Base-by-base conservation (phyloP, 1,140 invertebrate species). In the Bathynomus jamesi region DNA sequence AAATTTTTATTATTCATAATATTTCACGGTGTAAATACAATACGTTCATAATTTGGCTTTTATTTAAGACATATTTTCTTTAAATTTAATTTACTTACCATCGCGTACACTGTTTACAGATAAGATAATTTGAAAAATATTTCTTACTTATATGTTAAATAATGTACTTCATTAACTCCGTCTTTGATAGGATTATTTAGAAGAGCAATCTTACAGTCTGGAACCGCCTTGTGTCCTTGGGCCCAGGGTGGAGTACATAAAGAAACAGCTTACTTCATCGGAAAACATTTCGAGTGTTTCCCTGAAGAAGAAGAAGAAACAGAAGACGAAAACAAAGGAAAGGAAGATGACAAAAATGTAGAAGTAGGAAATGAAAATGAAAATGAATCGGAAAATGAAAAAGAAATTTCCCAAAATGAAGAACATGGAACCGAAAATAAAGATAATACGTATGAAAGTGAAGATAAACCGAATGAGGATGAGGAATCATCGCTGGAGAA, bases 151-250 rank as follows among this genome's bases (percentile, higher is more conserved):
- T n/a, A n/a, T n/a, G n/a, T n/a, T n/a, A n/a, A n/a, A n/a, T n/a
- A n/a, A n/a, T n/a, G n/a, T n/a, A n/a, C n/a, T n/a, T n/a, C n/a
- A n/a, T n/a, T n/a, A n/a, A n/a, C n/a, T n/a, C n/a, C n/a, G n/a
- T n/a, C n/a, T n/a, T n/a, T n/a, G n/a, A n/a, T 72, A 78, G 80
- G 80, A 25, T 65, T 81, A 29, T 82, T 83, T 71, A 70, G 78
- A 11, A 72, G 78, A 2, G 81, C 79, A 4, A 82, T 82, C 24
- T 67, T 81, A 67, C 80, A 82, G 62, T 82, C 80, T 32, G 81
- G 80, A 8, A 77, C 77, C 0, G 80, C 81, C 0, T 63, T 81
- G 31, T 78, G 77, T 53, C 78, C 79, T 5, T 82, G 81, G 80
- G 78, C 81, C 0, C 63, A 81, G 28, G 73, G 78, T 0, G 67